Evolutionary conservation across 2,797 vertebrate species (phyloP), one percentile per base, ranked within the genome.

Genomic region (Alca torda): DNA sequence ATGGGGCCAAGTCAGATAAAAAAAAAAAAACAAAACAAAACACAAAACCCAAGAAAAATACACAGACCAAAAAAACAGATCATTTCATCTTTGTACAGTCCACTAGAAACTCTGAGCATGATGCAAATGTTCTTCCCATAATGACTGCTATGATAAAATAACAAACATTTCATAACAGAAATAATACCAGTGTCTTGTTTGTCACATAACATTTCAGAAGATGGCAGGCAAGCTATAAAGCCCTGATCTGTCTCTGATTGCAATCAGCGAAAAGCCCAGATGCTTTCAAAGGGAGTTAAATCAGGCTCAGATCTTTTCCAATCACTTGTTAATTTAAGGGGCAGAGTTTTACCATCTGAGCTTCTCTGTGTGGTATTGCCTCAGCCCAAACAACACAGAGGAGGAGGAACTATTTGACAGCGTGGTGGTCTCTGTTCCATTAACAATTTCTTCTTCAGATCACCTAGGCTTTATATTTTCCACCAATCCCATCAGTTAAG

Each of bases 211-310:
- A 90, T 96, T 95, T 96, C 83, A 88, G 93, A 86, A 90, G 91
- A 86, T 79, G 89, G 73, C 85, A 93, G 68, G 84, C 76, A 90
- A 93, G 83, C 85, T 73, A 39, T 81, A 56, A 94, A 93, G 63
- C 68, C 94, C 73, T 73, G 69, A 87, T 93, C 67, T 61, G 5
- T 37, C 69, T 85, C 65, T 91, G 95, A 96, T 90, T 96, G 93
- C 95, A 96, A 96, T 96, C 96, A 97, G 86, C 63, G 81, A 94
- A 95, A 96, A 91, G 23, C 61, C 76, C 84, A 95, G 83, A 90
- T 88, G 93, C 77, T 96, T 96, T 79, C 89, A 67, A 69, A 88
- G 65, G 43, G 59, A 91, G 82, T 70, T 95, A 95, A 95, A 97
- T 93, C 87, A 90, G 83, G 43, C 73, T 96, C 76, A 83, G 69